phyloP scores from a whole-genome alignment of 2,113 vertebrate genomes.

The Thoracochromis brauschi region DNA sequence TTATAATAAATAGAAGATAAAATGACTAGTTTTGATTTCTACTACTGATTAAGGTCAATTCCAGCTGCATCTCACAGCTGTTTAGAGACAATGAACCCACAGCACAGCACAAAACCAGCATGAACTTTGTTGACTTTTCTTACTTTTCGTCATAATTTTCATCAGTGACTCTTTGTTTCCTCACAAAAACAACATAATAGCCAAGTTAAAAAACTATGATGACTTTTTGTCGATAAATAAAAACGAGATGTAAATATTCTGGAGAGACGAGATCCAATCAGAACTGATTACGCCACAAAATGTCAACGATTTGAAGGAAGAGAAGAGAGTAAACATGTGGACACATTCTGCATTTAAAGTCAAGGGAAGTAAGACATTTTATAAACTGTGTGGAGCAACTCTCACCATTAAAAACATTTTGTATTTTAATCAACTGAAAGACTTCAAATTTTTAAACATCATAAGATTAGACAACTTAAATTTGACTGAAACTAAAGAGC shows the following conservation, averaged over 20 bases:
- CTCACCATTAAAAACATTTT: not conserved
- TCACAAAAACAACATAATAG: not conserved
- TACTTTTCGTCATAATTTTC: not conserved
- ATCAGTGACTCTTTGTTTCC: not conserved
- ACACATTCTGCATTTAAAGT: not conserved
- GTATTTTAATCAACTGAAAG: not conserved
- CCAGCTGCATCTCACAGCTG: not conserved
- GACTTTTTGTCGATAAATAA: not conserved
- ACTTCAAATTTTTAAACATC: not conserved
- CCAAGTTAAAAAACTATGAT: not conserved
- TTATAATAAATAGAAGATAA: not conserved
- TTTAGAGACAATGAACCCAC: not conserved
- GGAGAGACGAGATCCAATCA: not conserved
- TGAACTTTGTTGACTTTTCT: not conserved
- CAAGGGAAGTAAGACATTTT: not conserved
- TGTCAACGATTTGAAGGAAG: not conserved
- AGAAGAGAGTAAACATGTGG: not conserved
- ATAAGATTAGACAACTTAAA: not conserved
- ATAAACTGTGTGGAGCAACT: not conserved
- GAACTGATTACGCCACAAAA: not conserved
- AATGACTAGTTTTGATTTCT: not conserved
- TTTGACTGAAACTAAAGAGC: not conserved
- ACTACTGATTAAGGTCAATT: not conserved
- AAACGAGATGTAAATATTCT: not conserved
- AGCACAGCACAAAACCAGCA: not conserved